Percentiles rank a stretch among this genome's conserved stretches.
phyloP scores from a whole-genome alignment of 2,797 vertebrate genomes.

The Neosilurus hyrtlii region DNA sequence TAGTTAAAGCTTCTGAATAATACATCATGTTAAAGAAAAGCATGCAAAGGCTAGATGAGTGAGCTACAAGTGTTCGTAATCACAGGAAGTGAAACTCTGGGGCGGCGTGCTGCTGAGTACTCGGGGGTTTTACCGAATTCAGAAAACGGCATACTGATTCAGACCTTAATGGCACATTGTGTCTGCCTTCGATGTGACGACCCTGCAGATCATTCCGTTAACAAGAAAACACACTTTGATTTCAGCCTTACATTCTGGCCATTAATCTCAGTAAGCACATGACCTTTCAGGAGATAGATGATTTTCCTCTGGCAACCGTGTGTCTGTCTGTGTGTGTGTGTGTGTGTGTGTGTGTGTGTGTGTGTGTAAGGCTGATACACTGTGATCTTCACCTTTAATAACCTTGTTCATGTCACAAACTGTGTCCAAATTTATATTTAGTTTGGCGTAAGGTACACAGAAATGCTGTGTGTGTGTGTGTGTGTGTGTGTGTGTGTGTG shows the following conservation, averaged over 20 bases:
- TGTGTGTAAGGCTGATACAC: slow-evolving; percentile 49
- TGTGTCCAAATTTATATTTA: neutral
- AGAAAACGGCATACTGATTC: neutral
- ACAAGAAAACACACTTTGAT: neutral
- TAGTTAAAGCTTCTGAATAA: neutral
- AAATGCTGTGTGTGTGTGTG: neutral
- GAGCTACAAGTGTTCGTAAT: neutral
- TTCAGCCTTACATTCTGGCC: neutral
- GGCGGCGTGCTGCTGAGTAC: too few relatives aligned
- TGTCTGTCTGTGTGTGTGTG: neutral
- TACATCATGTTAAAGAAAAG: neutral
- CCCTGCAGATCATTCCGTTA: neutral
- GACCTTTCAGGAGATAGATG: slow-evolving; percentile 14
- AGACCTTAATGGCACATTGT: neutral
- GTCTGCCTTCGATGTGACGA: neutral
- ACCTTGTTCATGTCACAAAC: neutral
- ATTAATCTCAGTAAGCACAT: slow-evolving; percentile 6
- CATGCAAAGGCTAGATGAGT: neutral
- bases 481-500: neutral
- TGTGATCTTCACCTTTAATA: neutral
- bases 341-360: slow-evolving; percentile 20
- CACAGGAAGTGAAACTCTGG: neutral
- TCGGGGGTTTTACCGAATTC: too few relatives aligned
- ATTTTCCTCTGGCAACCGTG: neutral
- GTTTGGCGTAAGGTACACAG: neutral